Percentiles rank a stretch among this genome's conserved stretches.
Evolutionary conservation across 1,140 invertebrate species (phyloP).

Genomic region (Drosophila virilis): DNA sequence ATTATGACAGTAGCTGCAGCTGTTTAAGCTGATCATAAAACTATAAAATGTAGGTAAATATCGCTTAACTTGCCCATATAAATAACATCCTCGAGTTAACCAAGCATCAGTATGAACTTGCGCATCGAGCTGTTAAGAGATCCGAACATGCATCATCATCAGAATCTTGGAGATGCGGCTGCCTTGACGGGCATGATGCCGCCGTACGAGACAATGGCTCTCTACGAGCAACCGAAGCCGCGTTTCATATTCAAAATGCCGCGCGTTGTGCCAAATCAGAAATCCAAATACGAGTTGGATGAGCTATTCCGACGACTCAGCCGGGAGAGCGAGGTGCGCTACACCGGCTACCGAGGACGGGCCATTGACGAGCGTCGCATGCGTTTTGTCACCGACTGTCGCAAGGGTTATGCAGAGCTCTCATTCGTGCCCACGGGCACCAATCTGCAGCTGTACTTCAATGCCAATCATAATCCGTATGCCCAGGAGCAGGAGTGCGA

Average conservation of each 20-base stretch:
- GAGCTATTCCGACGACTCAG: slow-evolving; percentile 96
- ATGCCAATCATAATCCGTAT: slow-evolving; percentile 88
- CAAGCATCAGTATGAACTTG: slow-evolving; percentile 7
- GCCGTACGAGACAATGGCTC: slow-evolving; percentile 66
- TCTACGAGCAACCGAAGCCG: slow-evolving; percentile 95
- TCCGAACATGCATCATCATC: slow-evolving; percentile 67
- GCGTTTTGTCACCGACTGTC: slow-evolving; percentile 95
- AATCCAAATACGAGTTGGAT: slow-evolving; percentile 97
- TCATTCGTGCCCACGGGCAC: slow-evolving; percentile 96
- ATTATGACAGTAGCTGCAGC: slow-evolving; percentile 3
- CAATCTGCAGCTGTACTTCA: slow-evolving; percentile 95
- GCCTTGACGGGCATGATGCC: slow-evolving; percentile 54
- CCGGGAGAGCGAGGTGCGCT: slow-evolving; percentile 96
- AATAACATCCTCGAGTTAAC: neutral
- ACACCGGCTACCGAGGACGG: slow-evolving; percentile 96
- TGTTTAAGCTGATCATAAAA: slow-evolving; percentile 25
- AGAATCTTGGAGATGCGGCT: slow-evolving; percentile 50
- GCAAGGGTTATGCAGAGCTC: slow-evolving; percentile 97
- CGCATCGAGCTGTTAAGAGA: slow-evolving; percentile 21
- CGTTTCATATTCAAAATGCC: slow-evolving; percentile 97
- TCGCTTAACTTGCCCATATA: slow-evolving; percentile 28
- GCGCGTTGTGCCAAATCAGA: slow-evolving; percentile 97
- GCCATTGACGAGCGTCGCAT: slow-evolving; percentile 95
- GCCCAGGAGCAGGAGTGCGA: slow-evolving; percentile 92
- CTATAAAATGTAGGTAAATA: slow-evolving; percentile 22